Percentiles rank a stretch among this genome's conserved stretches.
Conservation (phyloP, 2,888 invertebrate species). For the Frankliniella fusca region DNA sequence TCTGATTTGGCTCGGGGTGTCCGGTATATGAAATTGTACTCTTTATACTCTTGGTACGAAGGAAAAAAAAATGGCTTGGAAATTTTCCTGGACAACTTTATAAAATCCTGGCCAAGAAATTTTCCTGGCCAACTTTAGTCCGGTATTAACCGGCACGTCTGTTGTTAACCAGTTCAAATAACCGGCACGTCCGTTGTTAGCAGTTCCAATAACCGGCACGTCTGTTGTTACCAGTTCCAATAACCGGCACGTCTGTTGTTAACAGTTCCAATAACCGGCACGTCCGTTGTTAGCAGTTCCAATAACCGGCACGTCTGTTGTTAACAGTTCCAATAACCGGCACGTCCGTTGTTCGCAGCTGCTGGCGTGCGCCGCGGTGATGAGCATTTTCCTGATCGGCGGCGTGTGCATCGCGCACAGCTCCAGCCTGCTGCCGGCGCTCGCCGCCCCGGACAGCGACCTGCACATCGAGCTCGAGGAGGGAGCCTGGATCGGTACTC, state of each 20-base stretch:
- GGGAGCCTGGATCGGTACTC: neutral
- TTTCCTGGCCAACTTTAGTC: neutral
- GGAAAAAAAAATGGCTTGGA: too few relatives aligned
- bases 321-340: too few relatives aligned
- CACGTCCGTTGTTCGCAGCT: neutral
- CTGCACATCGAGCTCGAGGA: neutral
- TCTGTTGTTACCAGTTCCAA: neutral
- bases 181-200: neutral
- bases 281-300: neutral
- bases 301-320: too few relatives aligned
- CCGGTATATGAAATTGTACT: too few relatives aligned
- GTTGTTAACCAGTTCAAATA: neutral
- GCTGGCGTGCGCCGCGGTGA: neutral
- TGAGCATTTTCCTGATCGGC: neutral
- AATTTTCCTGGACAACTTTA: too few relatives aligned
- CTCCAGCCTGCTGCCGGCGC: neutral
- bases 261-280: neutral
- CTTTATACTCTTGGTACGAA: too few relatives aligned
- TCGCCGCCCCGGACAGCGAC: neutral
- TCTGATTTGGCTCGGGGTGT: too few relatives aligned
- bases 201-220: too few relatives aligned
- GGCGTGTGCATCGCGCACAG: constrained; percentile 4
- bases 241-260: neutral
- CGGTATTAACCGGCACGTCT: neutral
- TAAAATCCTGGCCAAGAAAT: neutral